phyloP scores from a whole-genome alignment of 1,140 invertebrate species.

The Zaprionus davidi region DNA sequence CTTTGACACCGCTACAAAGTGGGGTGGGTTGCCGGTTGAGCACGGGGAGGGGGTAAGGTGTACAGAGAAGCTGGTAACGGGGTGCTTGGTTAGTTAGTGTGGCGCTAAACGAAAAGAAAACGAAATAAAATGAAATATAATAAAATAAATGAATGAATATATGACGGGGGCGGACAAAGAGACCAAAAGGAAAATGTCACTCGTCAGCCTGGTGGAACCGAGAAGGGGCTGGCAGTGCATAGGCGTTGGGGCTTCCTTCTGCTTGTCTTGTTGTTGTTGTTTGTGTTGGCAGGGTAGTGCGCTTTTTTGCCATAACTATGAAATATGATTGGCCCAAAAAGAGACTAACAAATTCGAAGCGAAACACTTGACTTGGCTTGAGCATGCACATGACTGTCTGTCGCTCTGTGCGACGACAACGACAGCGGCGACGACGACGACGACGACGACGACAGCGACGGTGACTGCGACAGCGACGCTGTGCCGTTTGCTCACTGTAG shows the following conservation, averaged over 20 bases:
- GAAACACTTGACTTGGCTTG: slow-evolving; percentile 25
- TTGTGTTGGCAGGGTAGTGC: slow-evolving; percentile 45
- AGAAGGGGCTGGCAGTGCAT: slow-evolving; percentile 59
- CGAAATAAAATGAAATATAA: slow-evolving; percentile 21
- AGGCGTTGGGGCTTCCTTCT: slow-evolving; percentile 19
- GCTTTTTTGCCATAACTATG: slow-evolving; percentile 40
- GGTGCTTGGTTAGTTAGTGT: slow-evolving; percentile 52
- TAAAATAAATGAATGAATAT: slow-evolving; percentile 77
- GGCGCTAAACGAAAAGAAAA: slow-evolving; percentile 66
- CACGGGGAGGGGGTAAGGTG: neutral
- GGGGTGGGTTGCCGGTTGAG: neutral
- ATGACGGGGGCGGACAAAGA: slow-evolving; percentile 26
- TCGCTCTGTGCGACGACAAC: neutral
- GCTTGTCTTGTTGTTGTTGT: slow-evolving; percentile 42
- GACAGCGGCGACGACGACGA: neutral
- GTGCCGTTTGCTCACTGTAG: slow-evolving; percentile 40
- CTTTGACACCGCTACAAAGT: slow-evolving; percentile 52
- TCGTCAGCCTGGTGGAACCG: slow-evolving; percentile 49
- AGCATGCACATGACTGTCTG: slow-evolving; percentile 42
- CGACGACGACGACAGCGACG: slow-evolving; percentile 5
- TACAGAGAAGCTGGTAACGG: neutral
- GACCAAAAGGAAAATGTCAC: slow-evolving; percentile 59
- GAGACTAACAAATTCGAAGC: slow-evolving; percentile 14
- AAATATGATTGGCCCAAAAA: slow-evolving; percentile 52
- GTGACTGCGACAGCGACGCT: slow-evolving; percentile 23